Base-by-base conservation (phyloP, 2,113 vertebrate species). In the Donacobius atricapilla region DNA sequence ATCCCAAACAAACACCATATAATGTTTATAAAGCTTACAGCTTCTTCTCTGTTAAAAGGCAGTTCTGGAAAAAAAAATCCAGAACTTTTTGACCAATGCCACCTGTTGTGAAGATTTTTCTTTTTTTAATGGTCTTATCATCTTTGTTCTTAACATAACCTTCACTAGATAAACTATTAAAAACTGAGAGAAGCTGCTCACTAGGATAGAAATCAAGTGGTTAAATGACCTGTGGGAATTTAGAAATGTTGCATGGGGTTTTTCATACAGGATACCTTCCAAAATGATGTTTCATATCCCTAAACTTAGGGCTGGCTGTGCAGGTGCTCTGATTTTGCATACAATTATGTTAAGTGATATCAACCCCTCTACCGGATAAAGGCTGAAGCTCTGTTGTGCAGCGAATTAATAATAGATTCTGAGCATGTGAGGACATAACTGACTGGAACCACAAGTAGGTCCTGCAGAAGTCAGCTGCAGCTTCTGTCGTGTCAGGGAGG, bases 271-370 rank as follows among this genome's bases (percentile, higher is more conserved):
- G 24, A 70, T 54, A 35, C 17, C 22, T 90, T 89, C 39, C 56
- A 78, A 80, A 81, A 87, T 12, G 1, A 27, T 47, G 8, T 73
- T 83, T 63, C 30, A 35, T 68, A 44, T 70, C 27, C 24, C 35
- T 64, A 66, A 63, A 40, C 17, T 78, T 58, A 42, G 65, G 27
- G 16, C 7, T 84, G 65, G 22, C 42, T 78, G 28, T 18, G 19
- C 22, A 51, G 51, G 37, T 91, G 66, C 19, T 87, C 57, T 75
- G 47, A 93, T 71, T 93, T 94, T 87, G 22, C 53, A 25, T 24
- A 35, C 3, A 33, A 4, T 68, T 84, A 27, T 11, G 5, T n/a
- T 51, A 47, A 31, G 35, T 57, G 50, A 6, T 6, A 3, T 70
- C 31, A 73, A n/a, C 8, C 13, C 19, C 31, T 40, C 16, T 71